Base-by-base conservation (phyloP, 2,797 vertebrate species). In the Toxotes lorentzi region DNA sequence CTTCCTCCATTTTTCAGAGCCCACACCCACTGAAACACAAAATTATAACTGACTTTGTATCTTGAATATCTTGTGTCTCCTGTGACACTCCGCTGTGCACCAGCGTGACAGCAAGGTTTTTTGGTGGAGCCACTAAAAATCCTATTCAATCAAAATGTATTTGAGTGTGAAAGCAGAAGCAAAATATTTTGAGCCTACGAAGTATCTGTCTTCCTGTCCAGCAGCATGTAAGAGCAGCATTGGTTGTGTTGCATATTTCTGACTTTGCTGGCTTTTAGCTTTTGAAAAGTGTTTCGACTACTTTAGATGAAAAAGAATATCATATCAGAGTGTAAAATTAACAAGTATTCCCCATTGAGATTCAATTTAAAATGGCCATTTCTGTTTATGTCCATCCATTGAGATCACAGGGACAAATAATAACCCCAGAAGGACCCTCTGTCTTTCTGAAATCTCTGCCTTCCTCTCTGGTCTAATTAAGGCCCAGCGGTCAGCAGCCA, bases 391-490 rank as follows among this genome's bases (percentile, higher is more conserved):
- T 45, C 9, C 23, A 38, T 60, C 40, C 56, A 30, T 30, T 71
- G 56, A 66, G 47, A 81, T 59, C 65, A 57, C 4, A 69, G 32
- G 0, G 56, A 54, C 17, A 13, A 73, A 73, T 69, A 57, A 71
- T 63, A 79, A 73, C 81, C 34, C 70, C 69, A 71, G 32, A 71
- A 7, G 40, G 35, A 76, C 51, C 32, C 4, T 54, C 8, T 73
- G 56, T 75, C n/a, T 62, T 75, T 7, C 38, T 59, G 40, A 58
- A 70, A 50, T 50, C 45, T 79, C 34, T 66, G 34, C 57, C 61
- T 53, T 58, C 63, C n/a, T 76, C 72, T 79, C 41, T 32, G 47
- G 65, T 85, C 83, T 86, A 77, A 91, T 92, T 85, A 86, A 45
- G 21, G 58, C 21, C 76, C 48, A 35, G 73, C n/a, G 69, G 76